Percentiles rank a stretch among this genome's conserved stretches.
These are phyloP conservation scores for Cecropterus lyciades DNA, from an alignment of 1,140 invertebrate species.

Conservation along the genomic window DNA sequence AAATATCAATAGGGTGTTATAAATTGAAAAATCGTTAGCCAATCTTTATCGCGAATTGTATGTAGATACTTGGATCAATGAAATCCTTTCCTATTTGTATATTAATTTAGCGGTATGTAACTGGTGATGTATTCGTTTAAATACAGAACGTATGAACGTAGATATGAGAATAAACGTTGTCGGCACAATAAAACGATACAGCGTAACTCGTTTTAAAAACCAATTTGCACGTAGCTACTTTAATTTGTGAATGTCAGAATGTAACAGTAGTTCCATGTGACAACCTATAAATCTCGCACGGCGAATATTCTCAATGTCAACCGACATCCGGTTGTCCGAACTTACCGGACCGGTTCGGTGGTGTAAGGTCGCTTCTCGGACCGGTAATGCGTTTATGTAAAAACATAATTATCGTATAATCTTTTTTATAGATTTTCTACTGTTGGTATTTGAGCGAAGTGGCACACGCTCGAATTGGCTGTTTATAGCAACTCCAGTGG, in stretches of 20 bases:
- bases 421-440: background rate
- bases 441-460: no score
- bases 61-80: no score
- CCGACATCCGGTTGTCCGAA: conserved; percentile 31
- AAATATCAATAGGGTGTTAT: no score
- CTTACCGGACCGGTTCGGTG: conserved; percentile 25
- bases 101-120: no score
- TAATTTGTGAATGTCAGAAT: conserved; percentile 24
- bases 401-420: background rate
- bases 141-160: no score
- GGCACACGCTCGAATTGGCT: no score
- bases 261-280: conserved; percentile 7
- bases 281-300: conserved; percentile 17
- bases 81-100: no score
- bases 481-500: no score
- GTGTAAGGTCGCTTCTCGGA: conserved; percentile 17
- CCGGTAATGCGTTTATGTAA: conserved; percentile 19
- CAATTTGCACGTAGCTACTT: conserved; percentile 16
- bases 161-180: background rate
- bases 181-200: background rate
- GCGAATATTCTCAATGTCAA: conserved; percentile 31
- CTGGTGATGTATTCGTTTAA: no score
- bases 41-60: no score
- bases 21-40: no score
- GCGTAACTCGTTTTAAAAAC: conserved; percentile 10